Base-by-base conservation (phyloP, 2,888 invertebrate species). In the Drosophila quinaria region DNA sequence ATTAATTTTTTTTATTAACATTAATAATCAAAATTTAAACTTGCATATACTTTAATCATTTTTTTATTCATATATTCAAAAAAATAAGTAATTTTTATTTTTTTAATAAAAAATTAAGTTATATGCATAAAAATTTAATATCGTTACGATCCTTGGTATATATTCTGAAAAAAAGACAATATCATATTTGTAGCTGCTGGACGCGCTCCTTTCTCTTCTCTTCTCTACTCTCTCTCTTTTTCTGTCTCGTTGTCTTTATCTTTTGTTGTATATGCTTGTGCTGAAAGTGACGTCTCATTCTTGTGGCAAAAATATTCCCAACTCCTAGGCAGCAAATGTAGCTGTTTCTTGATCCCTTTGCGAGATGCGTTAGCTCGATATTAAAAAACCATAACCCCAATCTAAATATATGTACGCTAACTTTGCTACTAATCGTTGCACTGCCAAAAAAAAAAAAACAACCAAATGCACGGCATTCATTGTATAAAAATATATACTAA, bases 171-270 rank as follows among this genome's bases (percentile, higher is more conserved):
- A 39, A 39, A 15, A 31, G 9, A n/a, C 22, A 39, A 19, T 15
- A 49, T 54, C 54, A 67, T 42, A 73, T 56, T 73, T 61, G 55
- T 61, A 74, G 35, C 59, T 69, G 75, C 75, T 74, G 73, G 76
- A 76, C 55, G 76, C 76, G 61, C 59, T 29, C 42, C 49, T 71
- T 65, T 49, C 52, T 37, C 25, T 54, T 51, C 15, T 50, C 37
- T 33, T 55, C 22, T 65, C 15, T 4, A 22, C 22, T 46, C 3
- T 51, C 35, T 54, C 17, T 66, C 29, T 61, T 19, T 58, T 33
- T 63, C 58, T 59, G 35, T 74, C 25, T 58, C 46, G 4, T 50
- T 56, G 44, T 44, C 55, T 51, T 11, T 35, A 5, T 39, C 46
- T 47, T 59, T 37, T 66, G 50, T 49, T 64, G 75, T 74, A 60